Evolutionary conservation across 2,113 vertebrate species (phyloP), one percentile per base, ranked within the genome.

Genomic region (Glaucidium brasilianum): DNA sequence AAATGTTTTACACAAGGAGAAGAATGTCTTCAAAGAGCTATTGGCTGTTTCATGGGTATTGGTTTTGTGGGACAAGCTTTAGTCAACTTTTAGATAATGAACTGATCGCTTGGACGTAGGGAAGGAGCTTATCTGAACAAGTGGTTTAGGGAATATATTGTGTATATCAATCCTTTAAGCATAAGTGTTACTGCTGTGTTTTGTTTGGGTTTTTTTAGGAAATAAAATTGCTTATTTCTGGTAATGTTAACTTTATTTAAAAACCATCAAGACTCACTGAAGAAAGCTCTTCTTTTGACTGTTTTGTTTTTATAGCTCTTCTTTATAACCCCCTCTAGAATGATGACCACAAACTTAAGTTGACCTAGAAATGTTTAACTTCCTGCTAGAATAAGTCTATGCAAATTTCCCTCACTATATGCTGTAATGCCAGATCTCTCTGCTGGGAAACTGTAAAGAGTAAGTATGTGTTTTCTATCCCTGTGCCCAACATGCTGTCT

Each of bases 401-500:
- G 58, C 41, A 78, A 34, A 52, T 81, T 85, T 41, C 29, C 43
- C 16, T 69, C 1, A 1, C 32, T 87, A 74, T 26, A 32, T 77
- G 68, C 68, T 92, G 37, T 22, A 39, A 39, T 64, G 30, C 52
- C n/a, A 74, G 17, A 34, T 81, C 15, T 81, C n/a, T 72, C 25
- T 13, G 6, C 78, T 94, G 68, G 37, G 39, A 76, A 94, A 30
- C 15, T 39, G 27, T 15, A 35, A 66, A 73, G 62, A 67, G 3
- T n/a, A 52, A 75, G n/a, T 55, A 34, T 1, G 1, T 75, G 71
- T 73, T 68, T 92, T 58, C 53, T 67, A 6, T 52, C n/a, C 15
- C 23, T 43, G 15, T 58, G 30, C 50, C 17, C 16, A 18, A 35
- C 0, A 0, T 85, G 32, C 34, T 45, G 21, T 56, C 25, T 75